A percentile compares a stretch with the other conserved stretches of the same genome.
Conservation (phyloP, 2,113 vertebrate species). For the Plecturocebus donacophilus region DNA sequence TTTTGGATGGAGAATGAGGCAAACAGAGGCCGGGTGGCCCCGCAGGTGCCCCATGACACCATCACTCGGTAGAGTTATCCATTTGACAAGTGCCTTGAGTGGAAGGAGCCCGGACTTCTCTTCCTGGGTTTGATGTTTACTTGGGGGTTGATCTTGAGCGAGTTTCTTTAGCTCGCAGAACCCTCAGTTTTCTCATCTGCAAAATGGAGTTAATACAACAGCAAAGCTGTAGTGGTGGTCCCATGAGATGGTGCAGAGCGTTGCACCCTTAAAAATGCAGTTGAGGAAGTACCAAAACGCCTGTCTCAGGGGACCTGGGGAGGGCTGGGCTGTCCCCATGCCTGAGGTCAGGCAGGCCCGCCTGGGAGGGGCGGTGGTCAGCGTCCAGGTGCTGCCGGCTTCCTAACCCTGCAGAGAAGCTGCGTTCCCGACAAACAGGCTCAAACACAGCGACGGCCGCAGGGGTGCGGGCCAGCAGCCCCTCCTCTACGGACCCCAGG, state of each 20-base stretch:
- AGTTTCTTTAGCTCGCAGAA: neutral
- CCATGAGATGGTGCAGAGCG: neutral
- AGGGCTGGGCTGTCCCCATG: neutral
- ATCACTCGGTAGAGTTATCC: neutral
- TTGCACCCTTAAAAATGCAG: neutral
- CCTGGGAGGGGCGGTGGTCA: neutral
- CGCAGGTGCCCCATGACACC: neutral
- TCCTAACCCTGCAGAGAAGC: neutral
- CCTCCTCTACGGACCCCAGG: neutral
- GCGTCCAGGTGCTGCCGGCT: neutral
- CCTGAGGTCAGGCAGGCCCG: neutral
- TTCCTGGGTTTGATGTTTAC: neutral
- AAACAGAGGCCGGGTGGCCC: neutral
- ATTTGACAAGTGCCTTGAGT: neutral
- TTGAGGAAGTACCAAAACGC: neutral
- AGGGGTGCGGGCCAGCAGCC: accelerated
- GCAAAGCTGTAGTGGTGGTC: neutral
- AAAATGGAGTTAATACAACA: neutral
- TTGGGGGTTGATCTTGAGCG: neutral
- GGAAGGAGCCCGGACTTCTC: neutral
- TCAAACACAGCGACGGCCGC: neutral
- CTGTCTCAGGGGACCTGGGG: neutral
- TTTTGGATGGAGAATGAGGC: constrained; percentile 19
- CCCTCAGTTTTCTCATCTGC: neutral
- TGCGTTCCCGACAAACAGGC: neutral